Evolutionary conservation across 2,113 vertebrate species (phyloP).

Genomic region (Phrynocephalus versicolor): DNA sequence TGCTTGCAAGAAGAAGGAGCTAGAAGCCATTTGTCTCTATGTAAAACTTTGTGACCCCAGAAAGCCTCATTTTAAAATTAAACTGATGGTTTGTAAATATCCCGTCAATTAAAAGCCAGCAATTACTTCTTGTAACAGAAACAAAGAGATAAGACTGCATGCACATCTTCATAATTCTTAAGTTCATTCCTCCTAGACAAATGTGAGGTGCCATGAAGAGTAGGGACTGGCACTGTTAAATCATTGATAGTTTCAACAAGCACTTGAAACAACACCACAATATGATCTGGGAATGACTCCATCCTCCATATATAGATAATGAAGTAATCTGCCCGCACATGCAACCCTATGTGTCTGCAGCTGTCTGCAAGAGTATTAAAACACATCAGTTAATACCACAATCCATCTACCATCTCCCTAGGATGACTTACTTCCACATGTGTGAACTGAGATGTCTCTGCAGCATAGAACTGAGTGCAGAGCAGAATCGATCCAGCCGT

Average conservation of each 20-base stretch:
- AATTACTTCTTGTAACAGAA: not conserved
- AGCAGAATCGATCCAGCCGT: slow-evolving; percentile 87
- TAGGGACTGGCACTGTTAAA: not conserved
- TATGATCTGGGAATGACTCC: not conserved
- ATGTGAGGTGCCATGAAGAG: not conserved
- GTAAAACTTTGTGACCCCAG: not conserved
- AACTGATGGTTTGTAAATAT: not conserved
- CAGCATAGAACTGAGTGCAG: slow-evolving; percentile 89
- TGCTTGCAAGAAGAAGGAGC: not conserved
- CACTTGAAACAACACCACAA: not conserved
- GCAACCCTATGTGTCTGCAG: no score
- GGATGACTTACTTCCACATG: slow-evolving; percentile 86
- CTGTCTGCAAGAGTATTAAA: not conserved
- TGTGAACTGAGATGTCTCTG: slow-evolving; percentile 89
- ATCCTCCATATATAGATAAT: not conserved
- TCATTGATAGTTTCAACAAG: not conserved
- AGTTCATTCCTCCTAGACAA: not conserved
- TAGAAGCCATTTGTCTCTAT: not conserved
- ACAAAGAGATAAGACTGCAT: not conserved
- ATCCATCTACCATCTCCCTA: not conserved
- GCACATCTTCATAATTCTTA: not conserved
- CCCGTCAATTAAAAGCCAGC: not conserved
- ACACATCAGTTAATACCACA: not conserved
- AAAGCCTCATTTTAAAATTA: not conserved
- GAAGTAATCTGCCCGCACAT: not conserved